Conservation (phyloP, 2,888 invertebrate genomes). For the Acrobasis suavella region DNA sequence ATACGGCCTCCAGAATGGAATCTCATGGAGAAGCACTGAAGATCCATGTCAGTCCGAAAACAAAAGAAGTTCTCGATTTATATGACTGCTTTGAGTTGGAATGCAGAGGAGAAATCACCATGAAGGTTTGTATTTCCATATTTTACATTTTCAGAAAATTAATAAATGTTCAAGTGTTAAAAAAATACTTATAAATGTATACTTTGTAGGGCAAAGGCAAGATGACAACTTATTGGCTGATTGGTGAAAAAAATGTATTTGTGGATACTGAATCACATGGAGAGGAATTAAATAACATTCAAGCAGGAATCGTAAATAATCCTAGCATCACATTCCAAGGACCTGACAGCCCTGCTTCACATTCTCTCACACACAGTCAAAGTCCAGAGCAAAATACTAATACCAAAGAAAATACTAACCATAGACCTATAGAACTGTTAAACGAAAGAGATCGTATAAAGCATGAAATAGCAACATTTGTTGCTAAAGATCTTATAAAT, state of each 20-base stretch:
- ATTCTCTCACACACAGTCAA: constrained; percentile 65
- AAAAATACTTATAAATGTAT: not conserved
- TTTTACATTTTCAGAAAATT: too few species aligned
- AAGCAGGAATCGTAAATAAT: constrained; percentile 51
- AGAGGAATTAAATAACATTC: constrained; percentile 42
- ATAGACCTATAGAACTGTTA: constrained; percentile 55
- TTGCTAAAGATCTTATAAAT: constrained; percentile 74
- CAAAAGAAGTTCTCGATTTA: constrained; percentile 92
- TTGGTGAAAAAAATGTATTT: constrained; percentile 84
- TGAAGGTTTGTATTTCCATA: constrained; percentile 86
- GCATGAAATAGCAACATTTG: constrained; percentile 74
- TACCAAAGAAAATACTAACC: constrained; percentile 50
- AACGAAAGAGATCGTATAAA: constrained; percentile 71
- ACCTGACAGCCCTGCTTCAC: constrained; percentile 74
- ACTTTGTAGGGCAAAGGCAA: constrained; percentile 90
- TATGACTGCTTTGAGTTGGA: constrained; percentile 93
- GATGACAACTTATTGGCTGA: constrained; percentile 94
- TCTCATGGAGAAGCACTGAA: constrained; percentile 94
- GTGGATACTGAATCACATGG: constrained; percentile 43
- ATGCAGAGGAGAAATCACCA: constrained; percentile 92
- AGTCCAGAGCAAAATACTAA: constrained; percentile 61
- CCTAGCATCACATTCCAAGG: constrained; percentile 78
- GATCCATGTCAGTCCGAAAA: constrained; percentile 95
- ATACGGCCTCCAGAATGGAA: constrained; percentile 95
- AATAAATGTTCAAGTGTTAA: not conserved